phyloP scores from a whole-genome alignment of 2,797 vertebrate genomes.

The Orestias chungarensis region DNA sequence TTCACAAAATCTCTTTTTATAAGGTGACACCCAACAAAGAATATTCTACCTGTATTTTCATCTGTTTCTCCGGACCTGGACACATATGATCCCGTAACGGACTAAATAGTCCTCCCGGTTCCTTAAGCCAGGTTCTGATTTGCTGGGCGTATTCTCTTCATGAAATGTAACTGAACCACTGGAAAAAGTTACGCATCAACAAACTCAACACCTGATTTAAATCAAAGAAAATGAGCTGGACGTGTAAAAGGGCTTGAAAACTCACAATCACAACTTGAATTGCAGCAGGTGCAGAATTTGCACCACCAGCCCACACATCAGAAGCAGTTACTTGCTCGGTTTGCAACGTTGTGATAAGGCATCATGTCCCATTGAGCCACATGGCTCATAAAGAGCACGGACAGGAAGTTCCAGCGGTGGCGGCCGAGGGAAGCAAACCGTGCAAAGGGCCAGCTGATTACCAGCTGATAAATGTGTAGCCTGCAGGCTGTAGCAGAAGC shows the following conservation, averaged over 20 bases:
- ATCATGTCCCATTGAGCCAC: constrained; percentile 34
- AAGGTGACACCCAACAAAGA: too few species aligned
- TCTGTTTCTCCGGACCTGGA: too few species aligned
- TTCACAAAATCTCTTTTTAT: too few species aligned
- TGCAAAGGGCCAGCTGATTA: constrained; percentile 65
- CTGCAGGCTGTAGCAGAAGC: constrained; percentile 53
- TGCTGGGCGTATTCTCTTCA: not conserved
- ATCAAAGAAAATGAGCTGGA: not conserved
- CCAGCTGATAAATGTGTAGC: constrained; percentile 75
- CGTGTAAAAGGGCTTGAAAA: not conserved
- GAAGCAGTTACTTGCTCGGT: constrained; percentile 11
- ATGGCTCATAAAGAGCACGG: not conserved
- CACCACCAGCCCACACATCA: not conserved
- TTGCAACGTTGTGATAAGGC: constrained; percentile 19
- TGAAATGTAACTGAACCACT: not conserved
- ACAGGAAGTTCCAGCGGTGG: constrained; percentile 20
- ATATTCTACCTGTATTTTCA: too few species aligned
- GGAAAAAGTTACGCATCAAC: not conserved
- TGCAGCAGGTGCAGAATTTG: not conserved
- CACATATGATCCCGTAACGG: too few species aligned
- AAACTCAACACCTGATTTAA: not conserved
- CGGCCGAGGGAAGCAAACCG: constrained; percentile 32
- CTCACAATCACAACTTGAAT: not conserved
- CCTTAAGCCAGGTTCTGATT: not conserved
- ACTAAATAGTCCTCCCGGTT: too few species aligned